These are phyloP conservation scores for Solen grandis DNA, from an alignment of 1,140 invertebrate genomes.

Conservation along the genomic window DNA sequence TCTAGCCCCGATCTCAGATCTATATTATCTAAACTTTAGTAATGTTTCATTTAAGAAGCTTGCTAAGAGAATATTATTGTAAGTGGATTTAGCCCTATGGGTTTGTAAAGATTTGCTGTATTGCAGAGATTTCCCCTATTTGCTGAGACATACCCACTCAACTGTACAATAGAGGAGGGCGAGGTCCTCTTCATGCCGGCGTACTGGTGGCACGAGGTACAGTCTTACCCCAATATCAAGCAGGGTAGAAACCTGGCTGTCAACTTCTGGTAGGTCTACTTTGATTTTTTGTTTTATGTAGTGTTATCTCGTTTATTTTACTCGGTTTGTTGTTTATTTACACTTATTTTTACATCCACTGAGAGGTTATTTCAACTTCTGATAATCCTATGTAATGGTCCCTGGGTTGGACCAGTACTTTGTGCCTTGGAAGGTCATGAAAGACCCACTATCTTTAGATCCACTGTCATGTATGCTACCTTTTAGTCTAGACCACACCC, in stretches of 20 bases:
- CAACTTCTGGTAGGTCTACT: slow-evolving; percentile 74
- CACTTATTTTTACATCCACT: not conserved
- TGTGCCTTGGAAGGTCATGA: not conserved
- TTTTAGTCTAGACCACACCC: no score
- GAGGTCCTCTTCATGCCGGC: slow-evolving; percentile 77
- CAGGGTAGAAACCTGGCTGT: slow-evolving; percentile 75
- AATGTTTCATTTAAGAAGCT: no score
- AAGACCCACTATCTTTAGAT: no score
- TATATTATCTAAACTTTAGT: no score
- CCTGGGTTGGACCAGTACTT: not conserved
- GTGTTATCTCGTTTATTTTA: not conserved
- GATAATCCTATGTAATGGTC: not conserved
- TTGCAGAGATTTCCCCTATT: slow-evolving; percentile 77
- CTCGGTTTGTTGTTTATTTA: not conserved
- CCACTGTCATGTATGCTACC: no score
- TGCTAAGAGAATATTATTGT: no score
- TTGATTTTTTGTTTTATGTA: slow-evolving; percentile 13
- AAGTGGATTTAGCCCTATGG: no score
- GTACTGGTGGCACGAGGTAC: slow-evolving; percentile 80
- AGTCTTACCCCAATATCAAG: slow-evolving; percentile 69
- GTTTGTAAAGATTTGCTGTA: no score
- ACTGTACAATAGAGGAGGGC: slow-evolving; percentile 75
- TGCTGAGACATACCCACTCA: slow-evolving; percentile 68
- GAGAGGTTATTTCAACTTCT: not conserved
- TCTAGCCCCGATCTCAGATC: no score